Evolutionary conservation across 1,140 invertebrate species (phyloP).

Genomic region (Drosophila sechellia): DNA sequence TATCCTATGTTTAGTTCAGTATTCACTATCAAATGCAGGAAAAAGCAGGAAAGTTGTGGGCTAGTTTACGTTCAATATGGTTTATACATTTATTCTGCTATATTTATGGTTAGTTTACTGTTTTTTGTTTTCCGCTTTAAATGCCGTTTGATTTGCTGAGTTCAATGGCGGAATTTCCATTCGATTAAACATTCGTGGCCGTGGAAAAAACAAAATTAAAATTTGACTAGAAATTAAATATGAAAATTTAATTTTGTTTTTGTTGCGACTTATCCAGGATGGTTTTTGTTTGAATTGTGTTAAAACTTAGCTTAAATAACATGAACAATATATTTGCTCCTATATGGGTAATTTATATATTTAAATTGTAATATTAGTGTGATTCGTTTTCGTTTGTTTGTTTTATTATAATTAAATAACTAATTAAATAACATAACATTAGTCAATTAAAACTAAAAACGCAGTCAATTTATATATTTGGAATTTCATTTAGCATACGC

Average conservation of each 20-base stretch:
- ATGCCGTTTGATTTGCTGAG: conserved; percentile 41
- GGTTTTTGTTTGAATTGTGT: conserved; percentile 29
- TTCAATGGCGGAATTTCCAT: conserved; percentile 7
- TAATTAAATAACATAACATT: conserved; percentile 81
- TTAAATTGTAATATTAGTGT: conserved; percentile 52
- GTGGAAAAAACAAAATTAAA: conserved; percentile 54
- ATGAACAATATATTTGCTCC: conserved; percentile 37
- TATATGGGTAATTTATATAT: conserved; percentile 29
- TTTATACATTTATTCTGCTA: conserved; percentile 39
- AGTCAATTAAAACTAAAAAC: conserved; percentile 77
- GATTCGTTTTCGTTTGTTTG: conserved; percentile 26
- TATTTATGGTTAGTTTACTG: conserved; percentile 28
- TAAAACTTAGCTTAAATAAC: conserved; percentile 56
- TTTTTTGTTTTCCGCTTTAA: conserved; percentile 45
- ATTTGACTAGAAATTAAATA: conserved; percentile 79
- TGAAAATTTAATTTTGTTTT: conserved; percentile 52
- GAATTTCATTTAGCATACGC: conserved; percentile 65
- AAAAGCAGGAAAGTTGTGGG: conserved; percentile 29
- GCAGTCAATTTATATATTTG: conserved; percentile 79
- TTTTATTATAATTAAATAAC: conserved; percentile 78
- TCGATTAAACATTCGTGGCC: conserved; percentile 13
- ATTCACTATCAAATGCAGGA: conserved; percentile 21
- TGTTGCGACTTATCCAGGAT: conserved; percentile 26
- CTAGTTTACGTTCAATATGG: conserved; percentile 30
- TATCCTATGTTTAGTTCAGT: conserved; percentile 14